Conservation (phyloP, 2,888 invertebrate species). For the Nebria brevicollis region DNA sequence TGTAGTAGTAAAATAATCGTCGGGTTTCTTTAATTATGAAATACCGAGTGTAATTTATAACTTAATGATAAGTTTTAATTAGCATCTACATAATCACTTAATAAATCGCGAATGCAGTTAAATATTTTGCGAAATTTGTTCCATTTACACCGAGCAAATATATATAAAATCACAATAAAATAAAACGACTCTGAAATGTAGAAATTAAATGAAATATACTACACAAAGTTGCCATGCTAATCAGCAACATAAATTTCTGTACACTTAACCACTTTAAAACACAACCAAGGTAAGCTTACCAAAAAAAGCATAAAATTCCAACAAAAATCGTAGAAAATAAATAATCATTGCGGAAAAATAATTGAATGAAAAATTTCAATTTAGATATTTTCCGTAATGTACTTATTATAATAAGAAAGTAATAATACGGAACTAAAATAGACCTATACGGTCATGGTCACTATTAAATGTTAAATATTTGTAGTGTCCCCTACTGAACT, state of each 20-base stretch:
- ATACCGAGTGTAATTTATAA: slow-evolving; percentile 15
- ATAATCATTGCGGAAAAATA: too few species aligned
- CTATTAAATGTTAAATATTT: too few species aligned
- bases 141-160: neutral
- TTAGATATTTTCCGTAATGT: too few species aligned
- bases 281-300: too few species aligned
- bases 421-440: too few species aligned
- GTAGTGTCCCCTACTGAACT: too few species aligned
- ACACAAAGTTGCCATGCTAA: neutral
- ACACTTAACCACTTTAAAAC: neutral
- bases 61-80: slow-evolving; percentile 22
- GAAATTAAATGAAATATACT: neutral
- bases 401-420: too few species aligned
- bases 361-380: too few species aligned
- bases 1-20: too few species aligned
- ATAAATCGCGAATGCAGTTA: neutral
- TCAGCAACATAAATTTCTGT: neutral
- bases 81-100: neutral
- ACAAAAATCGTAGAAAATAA: too few species aligned
- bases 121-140: slow-evolving; percentile 1
- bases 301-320: too few species aligned
- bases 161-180: neutral
- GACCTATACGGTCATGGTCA: too few species aligned
- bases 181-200: neutral
- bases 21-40: neutral